Conservation (phyloP, 2,797 vertebrate species). For the Alauda arvensis region DNA sequence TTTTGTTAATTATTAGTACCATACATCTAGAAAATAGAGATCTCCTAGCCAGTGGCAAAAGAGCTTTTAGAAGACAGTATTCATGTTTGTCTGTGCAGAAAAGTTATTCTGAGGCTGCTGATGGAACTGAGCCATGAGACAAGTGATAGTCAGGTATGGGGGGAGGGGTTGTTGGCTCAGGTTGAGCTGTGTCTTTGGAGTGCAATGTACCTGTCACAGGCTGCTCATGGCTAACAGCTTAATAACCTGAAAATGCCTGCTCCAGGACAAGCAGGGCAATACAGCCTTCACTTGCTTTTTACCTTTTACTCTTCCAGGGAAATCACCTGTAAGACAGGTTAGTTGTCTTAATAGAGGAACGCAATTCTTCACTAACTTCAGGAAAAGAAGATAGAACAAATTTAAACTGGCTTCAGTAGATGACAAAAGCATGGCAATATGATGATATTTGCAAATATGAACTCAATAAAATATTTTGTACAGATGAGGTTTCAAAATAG, state of each 20-base stretch:
- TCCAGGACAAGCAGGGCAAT: not conserved
- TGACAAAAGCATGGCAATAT: not conserved
- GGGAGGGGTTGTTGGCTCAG: not conserved
- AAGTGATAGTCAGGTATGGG: not conserved
- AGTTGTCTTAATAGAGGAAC: not conserved
- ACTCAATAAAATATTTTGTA: not conserved
- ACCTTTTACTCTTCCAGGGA: not conserved
- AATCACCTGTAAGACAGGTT: not conserved
- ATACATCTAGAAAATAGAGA: not conserved
- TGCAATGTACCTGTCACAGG: not conserved
- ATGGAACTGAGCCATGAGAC: not conserved
- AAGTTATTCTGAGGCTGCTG: not conserved
- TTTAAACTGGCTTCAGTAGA: not conserved
- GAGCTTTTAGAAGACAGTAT: not conserved
- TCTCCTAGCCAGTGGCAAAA: not conserved
- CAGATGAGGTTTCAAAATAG: not conserved
- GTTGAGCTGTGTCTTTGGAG: not conserved
- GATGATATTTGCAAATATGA: not conserved
- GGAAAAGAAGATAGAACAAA: not conserved
- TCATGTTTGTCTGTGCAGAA: not conserved
- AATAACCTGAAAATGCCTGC: not conserved
- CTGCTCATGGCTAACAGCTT: not conserved
- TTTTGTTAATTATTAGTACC: not conserved
- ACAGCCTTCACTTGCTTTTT: not conserved
- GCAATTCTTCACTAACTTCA: not conserved